These are phyloP conservation scores for Tamandua tetradactyla DNA, from an alignment of 2,797 vertebrate genomes.

Conservation along the genomic window DNA sequence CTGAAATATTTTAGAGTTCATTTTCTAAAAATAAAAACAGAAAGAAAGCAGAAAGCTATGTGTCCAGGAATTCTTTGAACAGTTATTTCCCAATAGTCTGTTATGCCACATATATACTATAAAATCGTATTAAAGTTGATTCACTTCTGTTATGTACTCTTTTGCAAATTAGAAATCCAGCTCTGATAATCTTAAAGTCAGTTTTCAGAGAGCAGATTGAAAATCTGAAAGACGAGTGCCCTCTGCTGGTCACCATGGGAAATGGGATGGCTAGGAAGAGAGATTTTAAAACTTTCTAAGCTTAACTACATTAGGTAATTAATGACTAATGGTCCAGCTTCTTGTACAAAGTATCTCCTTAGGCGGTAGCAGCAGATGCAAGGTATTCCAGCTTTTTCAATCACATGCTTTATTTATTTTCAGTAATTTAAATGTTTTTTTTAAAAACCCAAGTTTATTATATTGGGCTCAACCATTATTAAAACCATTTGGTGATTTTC, in stretches of 20 bases:
- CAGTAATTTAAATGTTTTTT: not conserved
- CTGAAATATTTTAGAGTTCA: not conserved
- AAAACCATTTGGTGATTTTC: not conserved
- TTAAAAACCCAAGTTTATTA: not conserved
- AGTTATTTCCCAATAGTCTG: not conserved
- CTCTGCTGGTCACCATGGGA: slow-evolving; percentile 76
- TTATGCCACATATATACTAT: fast-evolving
- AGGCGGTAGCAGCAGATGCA: not conserved
- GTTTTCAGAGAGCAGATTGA: not conserved
- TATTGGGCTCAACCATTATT: not conserved
- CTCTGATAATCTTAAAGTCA: fast-evolving
- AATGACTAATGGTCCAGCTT: fast-evolving
- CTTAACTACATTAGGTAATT: fast-evolving
- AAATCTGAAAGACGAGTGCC: slow-evolving; percentile 61
- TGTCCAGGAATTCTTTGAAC: not conserved
- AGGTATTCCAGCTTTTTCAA: too few species aligned
- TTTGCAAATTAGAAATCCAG: fast-evolving
- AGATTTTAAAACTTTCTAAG: not conserved
- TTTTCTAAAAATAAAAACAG: not conserved
- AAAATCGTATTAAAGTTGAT: not conserved
- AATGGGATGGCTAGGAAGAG: not conserved
- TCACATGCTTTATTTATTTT: not conserved
- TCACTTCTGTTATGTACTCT: not conserved
- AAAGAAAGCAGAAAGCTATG: not conserved
- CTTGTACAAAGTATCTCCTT: fast-evolving